phyloP scores from a whole-genome alignment of 2,888 invertebrate genomes.

The Eurois occulta region DNA sequence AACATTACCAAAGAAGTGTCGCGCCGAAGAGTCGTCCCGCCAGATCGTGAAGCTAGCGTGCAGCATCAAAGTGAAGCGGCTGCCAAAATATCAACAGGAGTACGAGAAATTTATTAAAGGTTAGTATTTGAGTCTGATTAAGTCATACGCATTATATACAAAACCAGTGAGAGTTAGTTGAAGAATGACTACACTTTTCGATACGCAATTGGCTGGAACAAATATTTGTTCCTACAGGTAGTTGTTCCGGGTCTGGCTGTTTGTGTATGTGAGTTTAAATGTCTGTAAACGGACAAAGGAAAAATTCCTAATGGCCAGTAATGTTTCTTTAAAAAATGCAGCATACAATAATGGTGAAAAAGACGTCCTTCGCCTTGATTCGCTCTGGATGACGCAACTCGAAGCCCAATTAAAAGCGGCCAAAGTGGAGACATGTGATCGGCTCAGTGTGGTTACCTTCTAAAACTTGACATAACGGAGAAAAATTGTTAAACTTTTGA shows the following conservation, averaged over 20 bases:
- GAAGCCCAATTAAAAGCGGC: background rate
- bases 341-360: background rate
- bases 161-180: no score
- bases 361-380: background rate
- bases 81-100: constrained; percentile 98
- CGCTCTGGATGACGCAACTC: background rate
- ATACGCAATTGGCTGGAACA: background rate
- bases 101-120: constrained; percentile 89
- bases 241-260: no score
- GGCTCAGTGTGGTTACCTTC: background rate
- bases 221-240: no score
- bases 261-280: no score
- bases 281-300: no score
- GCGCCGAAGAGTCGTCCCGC: constrained; percentile 96
- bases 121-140: constrained; percentile 56
- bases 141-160: background rate
- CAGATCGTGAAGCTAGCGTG: constrained; percentile 97
- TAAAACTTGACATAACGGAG: background rate
- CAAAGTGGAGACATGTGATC: background rate
- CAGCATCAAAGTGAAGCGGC: constrained; percentile 97
- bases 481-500: no score
- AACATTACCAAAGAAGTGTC: constrained; percentile 98
- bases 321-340: no score
- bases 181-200: background rate
- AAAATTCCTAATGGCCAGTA: no score